A percentile compares a stretch with the other conserved stretches of the same genome.
These are phyloP conservation scores for Heliornis fulica DNA, from an alignment of 2,113 vertebrate species.

Conservation along the genomic window DNA sequence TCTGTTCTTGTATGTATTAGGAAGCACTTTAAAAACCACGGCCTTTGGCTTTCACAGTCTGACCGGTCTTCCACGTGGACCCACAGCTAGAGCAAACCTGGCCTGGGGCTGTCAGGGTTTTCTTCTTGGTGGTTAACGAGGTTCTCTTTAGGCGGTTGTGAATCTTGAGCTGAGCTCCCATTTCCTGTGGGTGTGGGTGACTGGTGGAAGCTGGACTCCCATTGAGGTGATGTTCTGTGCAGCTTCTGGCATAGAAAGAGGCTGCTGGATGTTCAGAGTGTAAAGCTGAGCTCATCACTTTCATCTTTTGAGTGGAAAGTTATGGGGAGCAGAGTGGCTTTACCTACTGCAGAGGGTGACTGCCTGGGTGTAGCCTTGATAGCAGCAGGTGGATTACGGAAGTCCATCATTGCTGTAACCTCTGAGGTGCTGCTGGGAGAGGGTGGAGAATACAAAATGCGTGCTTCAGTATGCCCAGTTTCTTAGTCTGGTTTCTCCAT, in stretches of 20 bases:
- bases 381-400: fast-evolving
- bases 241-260: not conserved
- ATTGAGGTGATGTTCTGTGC: not conserved
- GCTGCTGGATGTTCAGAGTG: fast-evolving
- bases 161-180: not conserved
- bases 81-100: not conserved
- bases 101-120: not conserved
- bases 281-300: fast-evolving
- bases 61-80: not conserved
- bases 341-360: fast-evolving
- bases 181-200: not conserved
- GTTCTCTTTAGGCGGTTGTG: not conserved
- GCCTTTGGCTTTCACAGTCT: not conserved
- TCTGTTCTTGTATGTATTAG: constrained; percentile 71
- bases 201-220: not conserved
- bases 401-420: not conserved
- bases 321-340: not conserved
- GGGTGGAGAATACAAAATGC: not conserved
- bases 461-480: fast-evolving
- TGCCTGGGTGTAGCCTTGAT: not conserved
- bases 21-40: not conserved
- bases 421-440: not conserved
- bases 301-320: not conserved
- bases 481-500: not conserved
- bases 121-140: not conserved